A percentile compares a stretch with the other conserved stretches of the same genome.
Evolutionary conservation across 2,797 vertebrate genomes (phyloP).

Genomic region (Amphiprion clarkii): DNA sequence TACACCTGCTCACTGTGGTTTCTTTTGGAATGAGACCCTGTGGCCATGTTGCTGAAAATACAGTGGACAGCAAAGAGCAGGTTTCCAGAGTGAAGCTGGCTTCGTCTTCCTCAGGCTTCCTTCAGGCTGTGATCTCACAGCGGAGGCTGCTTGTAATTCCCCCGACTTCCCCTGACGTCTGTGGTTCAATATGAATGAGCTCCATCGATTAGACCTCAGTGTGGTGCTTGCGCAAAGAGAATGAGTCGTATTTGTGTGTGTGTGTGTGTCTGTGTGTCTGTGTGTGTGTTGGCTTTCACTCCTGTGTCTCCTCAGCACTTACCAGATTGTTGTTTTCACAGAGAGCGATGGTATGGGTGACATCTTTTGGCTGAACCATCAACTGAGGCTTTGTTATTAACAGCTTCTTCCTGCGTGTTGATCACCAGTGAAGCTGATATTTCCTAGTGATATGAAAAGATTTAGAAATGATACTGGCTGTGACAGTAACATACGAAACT

Average conservation of each 20-base stretch:
- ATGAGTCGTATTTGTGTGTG: conserved; percentile 23
- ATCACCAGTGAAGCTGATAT: conserved; percentile 37
- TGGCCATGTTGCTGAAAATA: conserved; percentile 34
- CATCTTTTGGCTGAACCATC: conserved; percentile 49
- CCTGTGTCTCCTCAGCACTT: conserved; percentile 51
- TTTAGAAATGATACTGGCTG: background rate
- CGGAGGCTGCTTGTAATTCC: conserved; percentile 80
- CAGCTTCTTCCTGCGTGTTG: conserved; percentile 46
- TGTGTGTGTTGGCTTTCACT: conserved; percentile 49
- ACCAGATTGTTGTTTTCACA: conserved; percentile 68
- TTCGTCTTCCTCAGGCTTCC: conserved; percentile 63
- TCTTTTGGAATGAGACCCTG: conserved; percentile 17
- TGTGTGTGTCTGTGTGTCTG: conserved; percentile 34
- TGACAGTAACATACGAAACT: conserved; percentile 7
- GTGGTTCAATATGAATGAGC: conserved; percentile 82
- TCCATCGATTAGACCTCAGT: conserved; percentile 79
- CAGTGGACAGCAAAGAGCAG: conserved; percentile 48
- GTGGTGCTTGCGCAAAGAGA: conserved; percentile 55
- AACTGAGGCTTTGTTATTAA: conserved; percentile 57
- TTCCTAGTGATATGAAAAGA: conserved; percentile 17
- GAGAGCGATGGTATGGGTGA: conserved; percentile 51
- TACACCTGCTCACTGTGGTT: conserved; percentile 25
- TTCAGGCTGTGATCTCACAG: conserved; percentile 71
- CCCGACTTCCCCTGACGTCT: conserved; percentile 77
- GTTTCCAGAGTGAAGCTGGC: conserved; percentile 41